phyloP scores from a whole-genome alignment of 53 echinoderm and acorn worm species.

The Arbacia lixula region DNA sequence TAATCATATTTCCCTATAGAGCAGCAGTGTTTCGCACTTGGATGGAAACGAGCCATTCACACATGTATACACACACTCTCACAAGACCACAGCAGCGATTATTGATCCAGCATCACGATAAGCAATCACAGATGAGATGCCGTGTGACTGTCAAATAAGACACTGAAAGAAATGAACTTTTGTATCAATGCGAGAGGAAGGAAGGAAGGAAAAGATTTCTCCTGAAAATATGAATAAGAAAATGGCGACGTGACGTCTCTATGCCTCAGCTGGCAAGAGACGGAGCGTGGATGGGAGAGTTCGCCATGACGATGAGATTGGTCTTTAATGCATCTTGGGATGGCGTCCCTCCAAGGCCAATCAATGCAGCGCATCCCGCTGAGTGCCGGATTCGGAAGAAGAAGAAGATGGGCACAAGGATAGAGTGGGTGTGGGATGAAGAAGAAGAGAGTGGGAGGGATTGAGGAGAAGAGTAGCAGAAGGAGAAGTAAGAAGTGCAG shows the following conservation, averaged over 20 bases:
- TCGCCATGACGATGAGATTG: not conserved
- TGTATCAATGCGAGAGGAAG: not conserved
- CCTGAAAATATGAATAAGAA: not conserved
- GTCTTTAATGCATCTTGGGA: conserved; percentile 43
- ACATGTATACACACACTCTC: no score
- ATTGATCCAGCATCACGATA: no score
- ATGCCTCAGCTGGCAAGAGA: conserved; percentile 12
- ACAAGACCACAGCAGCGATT: no score
- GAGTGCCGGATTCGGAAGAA: not conserved
- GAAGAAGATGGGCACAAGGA: not conserved
- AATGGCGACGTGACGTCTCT: not conserved
- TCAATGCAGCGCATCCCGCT: conserved; percentile 26
- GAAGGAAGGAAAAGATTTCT: not conserved
- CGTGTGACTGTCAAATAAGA: no score
- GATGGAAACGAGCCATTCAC: no score
- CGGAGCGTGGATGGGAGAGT: not conserved
- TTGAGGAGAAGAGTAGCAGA: not conserved
- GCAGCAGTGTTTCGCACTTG: no score
- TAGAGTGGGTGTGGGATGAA: not conserved
- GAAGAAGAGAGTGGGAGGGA: not conserved
- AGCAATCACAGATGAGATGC: no score
- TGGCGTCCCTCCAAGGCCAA: conserved; percentile 52
- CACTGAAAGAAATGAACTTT: no score
- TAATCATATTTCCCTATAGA: no score
- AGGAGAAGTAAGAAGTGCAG: not conserved